A percentile compares a stretch with the other conserved stretches of the same genome.
Evolutionary conservation across 2,797 vertebrate species (phyloP).

Genomic region (Hemitrygon akajei): DNA sequence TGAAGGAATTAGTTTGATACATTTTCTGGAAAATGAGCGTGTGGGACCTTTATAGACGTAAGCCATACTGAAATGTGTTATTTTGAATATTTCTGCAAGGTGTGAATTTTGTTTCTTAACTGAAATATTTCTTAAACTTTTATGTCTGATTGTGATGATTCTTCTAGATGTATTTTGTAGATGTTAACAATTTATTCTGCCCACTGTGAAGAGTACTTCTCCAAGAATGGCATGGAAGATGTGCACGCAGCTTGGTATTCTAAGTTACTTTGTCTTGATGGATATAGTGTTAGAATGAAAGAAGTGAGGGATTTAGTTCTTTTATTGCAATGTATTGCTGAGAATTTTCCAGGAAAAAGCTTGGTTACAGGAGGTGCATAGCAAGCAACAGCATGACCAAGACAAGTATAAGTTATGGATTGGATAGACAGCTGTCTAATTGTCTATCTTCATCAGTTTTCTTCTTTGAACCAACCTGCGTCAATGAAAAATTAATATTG

Average conservation of each 20-base stretch:
- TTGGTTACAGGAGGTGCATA: too few relatives aligned
- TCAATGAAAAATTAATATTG: too few relatives aligned
- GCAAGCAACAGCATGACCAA: too few relatives aligned
- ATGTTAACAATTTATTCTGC: neutral
- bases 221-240: neutral
- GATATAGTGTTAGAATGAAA: neutral
- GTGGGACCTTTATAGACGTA: neutral
- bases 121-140: neutral
- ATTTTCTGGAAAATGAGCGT: neutral
- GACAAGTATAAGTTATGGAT: too few relatives aligned
- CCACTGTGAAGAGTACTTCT: neutral
- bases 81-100: neutral
- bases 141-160: neutral
- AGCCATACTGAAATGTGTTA: neutral
- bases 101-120: neutral
- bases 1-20: neutral
- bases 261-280: neutral
- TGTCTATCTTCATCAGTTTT: too few relatives aligned
- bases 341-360: too few relatives aligned
- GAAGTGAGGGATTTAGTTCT: too few relatives aligned
- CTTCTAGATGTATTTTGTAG: neutral
- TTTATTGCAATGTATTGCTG: too few relatives aligned
- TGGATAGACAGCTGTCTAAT: too few relatives aligned
- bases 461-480: too few relatives aligned
- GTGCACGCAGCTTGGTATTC: neutral